Percentiles rank a stretch among this genome's conserved stretches.
These are phyloP conservation scores for Odontocolon sp. DNA, from an alignment of 2,888 invertebrate species.

Conservation along the genomic window DNA sequence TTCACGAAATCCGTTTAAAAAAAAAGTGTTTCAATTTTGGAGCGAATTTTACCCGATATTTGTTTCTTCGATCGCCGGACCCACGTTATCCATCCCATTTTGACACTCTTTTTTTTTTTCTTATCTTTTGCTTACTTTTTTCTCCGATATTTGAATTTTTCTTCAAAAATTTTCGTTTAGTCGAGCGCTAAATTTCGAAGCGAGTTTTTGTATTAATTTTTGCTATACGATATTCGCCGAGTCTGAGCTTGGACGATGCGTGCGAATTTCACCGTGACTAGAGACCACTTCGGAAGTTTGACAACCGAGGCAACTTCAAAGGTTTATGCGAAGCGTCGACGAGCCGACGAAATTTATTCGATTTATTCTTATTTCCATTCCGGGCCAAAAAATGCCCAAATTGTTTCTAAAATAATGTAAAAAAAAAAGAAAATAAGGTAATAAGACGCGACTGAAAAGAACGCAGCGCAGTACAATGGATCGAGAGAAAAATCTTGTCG, in stretches of 20 bases:
- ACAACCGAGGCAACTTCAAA: slow-evolving; percentile 23
- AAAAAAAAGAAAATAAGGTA: background rate
- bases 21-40: too few relatives aligned
- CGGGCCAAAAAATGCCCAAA: background rate
- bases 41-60: too few relatives aligned
- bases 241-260: slow-evolving; percentile 34
- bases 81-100: too few relatives aligned
- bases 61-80: too few relatives aligned
- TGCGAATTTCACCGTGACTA: slow-evolving; percentile 77
- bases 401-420: background rate
- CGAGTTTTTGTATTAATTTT: background rate
- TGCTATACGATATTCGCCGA: slow-evolving; percentile 10
- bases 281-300: slow-evolving; percentile 71
- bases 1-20: too few relatives aligned
- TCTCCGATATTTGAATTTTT: too few relatives aligned
- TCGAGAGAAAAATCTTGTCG: slow-evolving; percentile 29
- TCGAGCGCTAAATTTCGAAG: background rate
- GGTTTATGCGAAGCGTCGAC: slow-evolving; percentile 41
- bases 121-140: too few relatives aligned
- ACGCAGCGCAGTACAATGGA: background rate
- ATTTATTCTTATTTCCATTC: background rate
- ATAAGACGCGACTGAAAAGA: background rate
- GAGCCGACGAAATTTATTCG: slow-evolving; percentile 19
- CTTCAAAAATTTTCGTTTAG: too few relatives aligned
- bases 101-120: too few relatives aligned